These are phyloP conservation scores for Entomobrya multifasciata DNA, from an alignment of 2,888 invertebrate genomes.

Conservation along the genomic window DNA sequence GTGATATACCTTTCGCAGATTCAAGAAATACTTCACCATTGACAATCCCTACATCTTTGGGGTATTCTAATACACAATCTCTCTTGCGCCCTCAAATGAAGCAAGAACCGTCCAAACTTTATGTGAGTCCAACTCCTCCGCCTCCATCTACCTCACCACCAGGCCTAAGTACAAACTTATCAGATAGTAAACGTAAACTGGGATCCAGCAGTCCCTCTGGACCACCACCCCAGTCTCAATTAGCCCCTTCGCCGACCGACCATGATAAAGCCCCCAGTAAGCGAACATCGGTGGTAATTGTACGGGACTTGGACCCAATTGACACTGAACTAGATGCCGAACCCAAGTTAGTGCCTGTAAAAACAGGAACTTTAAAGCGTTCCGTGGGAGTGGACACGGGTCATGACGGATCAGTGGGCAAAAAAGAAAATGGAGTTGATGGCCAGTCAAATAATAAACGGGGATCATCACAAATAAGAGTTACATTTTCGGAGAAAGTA, in stretches of 20 bases:
- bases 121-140: constrained; percentile 7
- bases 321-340: constrained; percentile 73
- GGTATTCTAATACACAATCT: constrained; percentile 56
- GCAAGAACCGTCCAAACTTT: not conserved
- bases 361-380: constrained; percentile 77
- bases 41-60: constrained; percentile 66
- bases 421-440: constrained; percentile 40
- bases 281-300: constrained; percentile 72
- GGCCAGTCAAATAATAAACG: constrained; percentile 8
- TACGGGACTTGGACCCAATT: constrained; percentile 77
- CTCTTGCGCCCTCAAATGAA: not conserved
- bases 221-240: not conserved
- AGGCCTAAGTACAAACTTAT: constrained; percentile 35
- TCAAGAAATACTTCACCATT: constrained; percentile 77
- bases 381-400: constrained; percentile 77
- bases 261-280: constrained; percentile 32
- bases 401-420: constrained; percentile 55
- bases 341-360: constrained; percentile 75
- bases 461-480: constrained; percentile 48
- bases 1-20: constrained; percentile 78
- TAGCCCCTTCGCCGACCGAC: constrained; percentile 29
- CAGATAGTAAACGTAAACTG: not conserved
- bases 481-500: constrained; percentile 52
- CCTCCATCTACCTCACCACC: constrained; percentile 7
- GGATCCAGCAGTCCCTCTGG: not conserved